Conservation (phyloP, 2,888 invertebrate species). For the Tetragonula carbonaria region DNA sequence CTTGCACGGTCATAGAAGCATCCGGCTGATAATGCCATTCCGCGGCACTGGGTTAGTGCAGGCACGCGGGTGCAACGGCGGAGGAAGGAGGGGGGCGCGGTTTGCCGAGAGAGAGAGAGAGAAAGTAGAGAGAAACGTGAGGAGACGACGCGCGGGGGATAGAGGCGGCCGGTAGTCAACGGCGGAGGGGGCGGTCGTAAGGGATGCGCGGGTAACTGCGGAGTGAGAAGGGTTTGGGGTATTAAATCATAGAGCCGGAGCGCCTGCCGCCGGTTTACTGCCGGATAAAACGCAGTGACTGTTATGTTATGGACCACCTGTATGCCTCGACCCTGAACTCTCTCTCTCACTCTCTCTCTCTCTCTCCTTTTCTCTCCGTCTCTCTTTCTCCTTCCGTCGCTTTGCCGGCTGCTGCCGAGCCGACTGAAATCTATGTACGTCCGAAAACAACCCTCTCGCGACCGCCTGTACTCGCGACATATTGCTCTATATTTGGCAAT, state of each 20-base stretch:
- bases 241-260: constrained; percentile 83
- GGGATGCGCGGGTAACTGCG: constrained; percentile 64
- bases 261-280: constrained; percentile 84
- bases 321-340: constrained; percentile 83
- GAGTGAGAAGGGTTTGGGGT: constrained; percentile 76
- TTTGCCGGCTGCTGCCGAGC: constrained; percentile 63
- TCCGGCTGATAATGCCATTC: constrained; percentile 73
- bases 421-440: constrained; percentile 78
- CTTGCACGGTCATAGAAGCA: constrained; percentile 63
- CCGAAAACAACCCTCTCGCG: constrained; percentile 71
- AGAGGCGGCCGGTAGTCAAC: constrained; percentile 55
- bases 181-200: constrained; percentile 65
- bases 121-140: constrained; percentile 29
- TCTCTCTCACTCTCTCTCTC: constrained; percentile 46
- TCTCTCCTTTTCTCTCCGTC: constrained; percentile 37
- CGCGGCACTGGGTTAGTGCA: constrained; percentile 76
- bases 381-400: constrained; percentile 51
- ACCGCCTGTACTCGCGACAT: constrained; percentile 36
- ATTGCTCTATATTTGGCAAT: constrained; percentile 54
- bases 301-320: constrained; percentile 84
- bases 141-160: constrained; percentile 24
- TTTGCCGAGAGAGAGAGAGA: constrained; percentile 21
- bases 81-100: constrained; percentile 31
- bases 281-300: constrained; percentile 84
- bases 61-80: constrained; percentile 73